phyloP scores from a whole-genome alignment of 2,113 vertebrate genomes.

The Anser brachyrhynchus region DNA sequence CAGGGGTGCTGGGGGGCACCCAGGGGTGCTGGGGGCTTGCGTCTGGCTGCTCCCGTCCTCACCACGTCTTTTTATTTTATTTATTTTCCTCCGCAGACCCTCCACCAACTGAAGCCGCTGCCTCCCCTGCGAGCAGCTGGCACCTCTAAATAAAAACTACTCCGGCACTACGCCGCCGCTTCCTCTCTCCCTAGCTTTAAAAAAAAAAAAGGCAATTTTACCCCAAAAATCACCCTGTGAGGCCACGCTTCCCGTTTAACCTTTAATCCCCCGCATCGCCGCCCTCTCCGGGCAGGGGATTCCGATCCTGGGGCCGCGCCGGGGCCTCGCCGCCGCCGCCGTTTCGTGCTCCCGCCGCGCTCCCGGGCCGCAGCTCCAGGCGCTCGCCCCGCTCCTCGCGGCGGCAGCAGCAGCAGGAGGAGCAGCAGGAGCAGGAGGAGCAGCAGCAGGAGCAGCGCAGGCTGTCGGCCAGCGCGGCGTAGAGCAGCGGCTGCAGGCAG shows the following conservation, averaged over 20 bases:
- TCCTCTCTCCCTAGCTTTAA: fast-evolving
- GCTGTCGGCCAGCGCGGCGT: conserved; percentile 79
- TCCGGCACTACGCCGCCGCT: fast-evolving
- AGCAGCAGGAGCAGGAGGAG: too few relatives aligned
- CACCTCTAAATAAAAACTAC: not conserved
- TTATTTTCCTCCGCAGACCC: conserved; percentile 36
- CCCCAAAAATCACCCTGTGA: fast-evolving
- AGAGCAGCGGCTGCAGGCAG: conserved; percentile 86
- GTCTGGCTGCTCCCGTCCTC: not conserved
- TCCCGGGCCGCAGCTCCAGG: not conserved
- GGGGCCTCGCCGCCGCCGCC: not conserved
- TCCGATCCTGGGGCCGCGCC: too few relatives aligned
- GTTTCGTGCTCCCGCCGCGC: fast-evolving
- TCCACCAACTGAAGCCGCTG: conserved; percentile 72
- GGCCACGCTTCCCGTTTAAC: fast-evolving
- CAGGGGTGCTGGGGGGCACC: not conserved
- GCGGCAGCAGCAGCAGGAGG: not conserved
- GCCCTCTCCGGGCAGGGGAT: fast-evolving
- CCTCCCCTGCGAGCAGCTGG: fast-evolving
- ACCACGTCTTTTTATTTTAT: not conserved
- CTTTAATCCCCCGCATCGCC: not conserved
- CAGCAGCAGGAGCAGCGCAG: conserved; percentile 37
- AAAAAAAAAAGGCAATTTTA: too few relatives aligned
- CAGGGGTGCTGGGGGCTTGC: not conserved
- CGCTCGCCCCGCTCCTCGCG: fast-evolving